phyloP scores from a whole-genome alignment of 2,888 invertebrate species.

The Ennomos fuscantarius region DNA sequence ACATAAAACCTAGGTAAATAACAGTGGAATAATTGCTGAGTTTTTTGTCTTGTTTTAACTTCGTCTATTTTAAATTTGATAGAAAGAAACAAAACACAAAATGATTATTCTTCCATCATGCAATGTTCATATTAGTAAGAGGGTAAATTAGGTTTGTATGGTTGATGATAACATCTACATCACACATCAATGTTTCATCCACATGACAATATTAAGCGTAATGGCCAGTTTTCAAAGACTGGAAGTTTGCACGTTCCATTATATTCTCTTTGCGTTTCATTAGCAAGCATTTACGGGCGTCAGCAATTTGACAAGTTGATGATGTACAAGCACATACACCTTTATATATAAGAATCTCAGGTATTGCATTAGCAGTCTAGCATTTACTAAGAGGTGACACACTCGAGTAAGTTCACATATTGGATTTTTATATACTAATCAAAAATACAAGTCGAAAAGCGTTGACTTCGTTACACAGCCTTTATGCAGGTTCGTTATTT shows the following conservation, averaged over 20 bases:
- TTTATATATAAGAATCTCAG: constrained; percentile 65
- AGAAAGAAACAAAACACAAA: no score
- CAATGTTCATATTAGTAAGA: no score
- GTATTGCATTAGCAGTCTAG: constrained; percentile 50
- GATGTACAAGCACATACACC: constrained; percentile 37
- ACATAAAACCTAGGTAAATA: no score
- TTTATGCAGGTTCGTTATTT: no score
- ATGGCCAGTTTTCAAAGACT: constrained; percentile 8
- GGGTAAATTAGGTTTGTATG: no score
- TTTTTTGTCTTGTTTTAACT: no score
- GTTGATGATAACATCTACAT: no score
- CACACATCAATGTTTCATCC: not conserved
- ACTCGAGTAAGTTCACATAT: constrained; percentile 48
- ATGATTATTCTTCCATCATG: no score
- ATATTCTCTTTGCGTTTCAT: constrained; percentile 1
- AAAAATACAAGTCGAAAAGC: not conserved
- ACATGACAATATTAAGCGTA: constrained; percentile 7
- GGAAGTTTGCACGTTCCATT: constrained; percentile 56
- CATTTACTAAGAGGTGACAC: constrained; percentile 43
- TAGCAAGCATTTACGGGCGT: constrained; percentile 34
- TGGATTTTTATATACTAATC: constrained; percentile 4
- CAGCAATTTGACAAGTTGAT: constrained; percentile 50
- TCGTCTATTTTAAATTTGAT: no score
- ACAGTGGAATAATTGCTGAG: no score
- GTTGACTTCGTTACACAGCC: not conserved